Base-by-base conservation (phyloP, 1,140 invertebrate species). In the Drosophila willistoni region DNA sequence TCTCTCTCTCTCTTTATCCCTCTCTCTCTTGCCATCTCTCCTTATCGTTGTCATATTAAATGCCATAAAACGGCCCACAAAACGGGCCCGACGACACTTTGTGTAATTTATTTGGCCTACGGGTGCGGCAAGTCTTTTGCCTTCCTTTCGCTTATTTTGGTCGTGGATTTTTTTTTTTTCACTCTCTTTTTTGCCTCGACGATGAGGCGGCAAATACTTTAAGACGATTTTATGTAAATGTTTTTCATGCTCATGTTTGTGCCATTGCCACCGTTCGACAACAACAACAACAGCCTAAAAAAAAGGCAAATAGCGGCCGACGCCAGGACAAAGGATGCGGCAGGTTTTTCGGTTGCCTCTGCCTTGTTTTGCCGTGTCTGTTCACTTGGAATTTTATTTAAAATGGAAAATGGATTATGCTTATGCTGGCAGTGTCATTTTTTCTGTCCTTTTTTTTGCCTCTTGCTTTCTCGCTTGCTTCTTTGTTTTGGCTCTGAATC, bases 141-240 rank as follows among this genome's bases (percentile, higher is more conserved):
- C 41, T 44, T 33, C 34, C 51, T 65, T 54, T 47, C 41, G 51
- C 72, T 36, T 9, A 14, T 57, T 12, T n/a, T 14, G 25, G 25
- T 25, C 25, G 25, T 25, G 25, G 25, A n/a, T n/a, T n/a, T 12
- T 42, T 22, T 14, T 14, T 22, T 33, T 44, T 22, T 25, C 29
- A 29, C 29, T 29, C 29, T 29, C 29, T 7, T 29, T 29, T 29
- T 66, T 42, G 47, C 59, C 62, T 12, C 64, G 70, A 85, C 82
- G 82, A 86, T 83, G 84, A 84, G 80, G 84, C 85, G 73, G 80
- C 81, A 87, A 87, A 87, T 87, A 87, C 84, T 87, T 84, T 87
- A 87, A 87, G 84, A 87, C 84, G 84, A 87, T 87, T 87, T 87
- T 87, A 87, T 87, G 84, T 87, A 89, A 87, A 87, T 87, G 84